Evolutionary conservation across 1,140 invertebrate genomes (phyloP).

Genomic region (Samia ricini): DNA sequence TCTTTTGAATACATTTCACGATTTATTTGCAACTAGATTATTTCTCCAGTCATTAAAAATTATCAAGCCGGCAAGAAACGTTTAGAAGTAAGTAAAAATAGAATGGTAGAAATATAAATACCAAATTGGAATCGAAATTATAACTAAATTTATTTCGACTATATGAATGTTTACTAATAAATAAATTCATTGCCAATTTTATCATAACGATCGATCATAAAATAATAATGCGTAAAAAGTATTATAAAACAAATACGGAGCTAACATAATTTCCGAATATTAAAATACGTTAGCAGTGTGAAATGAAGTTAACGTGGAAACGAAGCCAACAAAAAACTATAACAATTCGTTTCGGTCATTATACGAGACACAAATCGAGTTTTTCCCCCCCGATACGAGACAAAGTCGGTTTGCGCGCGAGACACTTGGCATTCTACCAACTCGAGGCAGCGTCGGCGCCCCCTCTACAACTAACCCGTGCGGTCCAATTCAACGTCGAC

Average conservation of each 20-base stretch:
- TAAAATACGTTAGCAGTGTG: neutral
- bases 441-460: neutral
- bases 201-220: too few species aligned
- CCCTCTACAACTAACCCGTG: neutral
- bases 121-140: too few species aligned
- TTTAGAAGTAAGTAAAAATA: too few species aligned
- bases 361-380: constrained; percentile 32
- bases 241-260: neutral
- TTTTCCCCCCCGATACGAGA: constrained; percentile 25
- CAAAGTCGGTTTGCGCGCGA: constrained; percentile 27
- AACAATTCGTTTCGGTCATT: constrained; percentile 34
- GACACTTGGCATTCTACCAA: constrained; percentile 20
- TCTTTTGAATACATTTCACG: too few species aligned
- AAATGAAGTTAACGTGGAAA: constrained; percentile 8
- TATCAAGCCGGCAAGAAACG: too few species aligned
- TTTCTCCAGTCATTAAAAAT: too few species aligned
- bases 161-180: too few species aligned
- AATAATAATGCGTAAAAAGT: neutral
- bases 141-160: too few species aligned
- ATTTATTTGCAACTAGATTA: too few species aligned
- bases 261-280: neutral
- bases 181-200: too few species aligned
- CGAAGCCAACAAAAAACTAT: constrained; percentile 23
- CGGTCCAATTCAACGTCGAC: neutral
- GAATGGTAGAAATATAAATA: too few species aligned